These are phyloP conservation scores for Chloebia gouldiae DNA, from an alignment of 2,113 vertebrate genomes.

Conservation along the genomic window DNA sequence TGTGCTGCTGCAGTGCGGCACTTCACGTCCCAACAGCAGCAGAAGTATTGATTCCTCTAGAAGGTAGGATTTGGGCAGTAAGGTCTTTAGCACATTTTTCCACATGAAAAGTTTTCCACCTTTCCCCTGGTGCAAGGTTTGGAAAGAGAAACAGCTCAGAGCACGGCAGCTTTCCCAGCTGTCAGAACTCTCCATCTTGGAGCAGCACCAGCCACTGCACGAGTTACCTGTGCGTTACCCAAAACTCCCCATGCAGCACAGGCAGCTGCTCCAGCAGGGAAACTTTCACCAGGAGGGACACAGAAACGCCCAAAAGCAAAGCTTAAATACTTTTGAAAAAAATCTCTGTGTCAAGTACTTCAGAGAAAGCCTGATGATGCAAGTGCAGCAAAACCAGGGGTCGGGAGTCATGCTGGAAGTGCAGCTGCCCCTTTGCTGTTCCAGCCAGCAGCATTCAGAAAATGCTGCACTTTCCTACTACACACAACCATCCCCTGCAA, in stretches of 20 bases:
- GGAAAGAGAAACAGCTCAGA: background rate
- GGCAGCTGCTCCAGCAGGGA: background rate
- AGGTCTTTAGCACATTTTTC: background rate
- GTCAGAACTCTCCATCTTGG: background rate
- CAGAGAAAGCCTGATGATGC: background rate
- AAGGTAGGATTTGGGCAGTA: background rate
- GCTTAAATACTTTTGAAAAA: background rate
- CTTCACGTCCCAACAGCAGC: background rate
- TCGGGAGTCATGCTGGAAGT: background rate
- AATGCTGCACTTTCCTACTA: accelerated
- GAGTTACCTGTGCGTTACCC: accelerated
- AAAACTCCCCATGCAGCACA: background rate
- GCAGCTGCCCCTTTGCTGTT: background rate
- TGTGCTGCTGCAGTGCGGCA: accelerated
- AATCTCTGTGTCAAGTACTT: background rate
- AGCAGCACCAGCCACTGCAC: background rate
- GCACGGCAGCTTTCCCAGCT: background rate
- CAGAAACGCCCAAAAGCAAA: background rate
- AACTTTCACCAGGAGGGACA: background rate
- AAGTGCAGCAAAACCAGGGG: background rate
- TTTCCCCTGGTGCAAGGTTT: background rate
- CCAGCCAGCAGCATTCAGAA: background rate
- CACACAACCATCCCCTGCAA: accelerated
- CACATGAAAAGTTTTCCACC: background rate
- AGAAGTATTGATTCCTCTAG: background rate